Conservation (phyloP, 2,113 vertebrate species). For the Scomber colias region DNA sequence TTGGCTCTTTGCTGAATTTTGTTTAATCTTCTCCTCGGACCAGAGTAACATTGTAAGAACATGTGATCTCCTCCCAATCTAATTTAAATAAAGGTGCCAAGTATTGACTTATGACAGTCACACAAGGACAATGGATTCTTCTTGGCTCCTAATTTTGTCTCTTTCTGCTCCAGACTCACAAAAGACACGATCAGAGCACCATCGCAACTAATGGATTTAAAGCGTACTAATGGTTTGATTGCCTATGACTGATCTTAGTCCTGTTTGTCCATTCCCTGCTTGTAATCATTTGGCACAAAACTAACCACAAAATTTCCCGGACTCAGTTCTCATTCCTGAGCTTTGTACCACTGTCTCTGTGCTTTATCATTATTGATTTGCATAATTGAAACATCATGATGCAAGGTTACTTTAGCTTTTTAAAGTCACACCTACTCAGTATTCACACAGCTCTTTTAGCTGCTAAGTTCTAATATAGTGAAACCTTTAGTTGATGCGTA, state of each 20-base stretch:
- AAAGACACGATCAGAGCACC: background rate
- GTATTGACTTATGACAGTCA: constrained; percentile 23
- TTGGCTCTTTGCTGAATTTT: constrained; percentile 44
- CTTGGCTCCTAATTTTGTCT: background rate
- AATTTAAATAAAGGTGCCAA: constrained; percentile 24
- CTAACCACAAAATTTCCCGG: constrained; percentile 12
- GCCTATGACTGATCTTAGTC: background rate
- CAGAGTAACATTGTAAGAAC: constrained; percentile 30
- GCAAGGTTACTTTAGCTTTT: constrained; percentile 20
- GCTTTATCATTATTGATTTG: constrained; percentile 51
- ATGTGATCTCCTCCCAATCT: constrained; percentile 6
- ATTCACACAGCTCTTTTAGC: constrained; percentile 14
- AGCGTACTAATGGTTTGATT: constrained; percentile 13
- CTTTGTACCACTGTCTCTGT: constrained; percentile 19
- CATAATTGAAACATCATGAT: constrained; percentile 28
- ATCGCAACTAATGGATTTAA: constrained; percentile 1
- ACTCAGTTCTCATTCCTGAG: constrained; percentile 29
- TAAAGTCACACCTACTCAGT: constrained; percentile 20
- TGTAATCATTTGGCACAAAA: constrained; percentile 9
- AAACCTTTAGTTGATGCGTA: background rate
- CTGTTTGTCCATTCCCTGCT: background rate
- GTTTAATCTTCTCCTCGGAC: constrained; percentile 19
- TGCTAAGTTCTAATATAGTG: constrained; percentile 3
- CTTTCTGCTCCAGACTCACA: background rate
- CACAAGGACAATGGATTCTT: constrained; percentile 21